Evolutionary conservation across 2,113 vertebrate species (phyloP), one percentile per base, ranked within the genome.

Genomic region (Nesoenas mayeri): DNA sequence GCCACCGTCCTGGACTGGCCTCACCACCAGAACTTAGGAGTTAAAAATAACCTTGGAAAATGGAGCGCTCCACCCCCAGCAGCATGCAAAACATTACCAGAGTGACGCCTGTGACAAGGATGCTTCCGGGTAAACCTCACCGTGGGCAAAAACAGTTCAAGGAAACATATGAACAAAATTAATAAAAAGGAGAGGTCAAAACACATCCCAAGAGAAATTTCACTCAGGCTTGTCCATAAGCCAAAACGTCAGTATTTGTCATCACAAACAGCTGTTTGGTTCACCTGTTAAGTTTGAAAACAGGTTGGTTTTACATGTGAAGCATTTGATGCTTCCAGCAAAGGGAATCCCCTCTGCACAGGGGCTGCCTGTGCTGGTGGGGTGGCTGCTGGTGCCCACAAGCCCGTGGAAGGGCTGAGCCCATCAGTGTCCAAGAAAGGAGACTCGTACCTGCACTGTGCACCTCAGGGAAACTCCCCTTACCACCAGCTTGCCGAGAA

Each of bases 11-110:
- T 40, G 58, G 54, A 79, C 79, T 85, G 64, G 53, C 20, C 60
- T 62, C 20, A 1, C n/a, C 31, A 50, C 40, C 75, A 89, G 75
- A 47, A 79, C 31, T 91, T 66, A 78, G 28, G 44, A 62, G 29
- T 80, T 70, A 61, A 64, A 92, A 94, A 94, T 28, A 91, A 64
- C 24, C 22, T 64, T 75, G 50, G 31, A 89, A 85, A 95, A 83
- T 4, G 4, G 79, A 94, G 78, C 0, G 8, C 38, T 94, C 54
- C 66, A 82, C 50, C 26, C 26, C 47, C 67, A 58, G 47, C 66
- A 65, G 54, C 4, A 85, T 0, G 8, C 32, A 77, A 54, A 88
- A 77, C 54, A 61, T 78, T 34, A n/a, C 64, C 34, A 36, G 79
- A 92, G 34, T n/a, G 73, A 88, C 0, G 34, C 31, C 21, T 51